These are phyloP conservation scores for Ceratosolen fusciceps DNA, from an alignment of 1,140 invertebrate genomes.

Conservation along the genomic window DNA sequence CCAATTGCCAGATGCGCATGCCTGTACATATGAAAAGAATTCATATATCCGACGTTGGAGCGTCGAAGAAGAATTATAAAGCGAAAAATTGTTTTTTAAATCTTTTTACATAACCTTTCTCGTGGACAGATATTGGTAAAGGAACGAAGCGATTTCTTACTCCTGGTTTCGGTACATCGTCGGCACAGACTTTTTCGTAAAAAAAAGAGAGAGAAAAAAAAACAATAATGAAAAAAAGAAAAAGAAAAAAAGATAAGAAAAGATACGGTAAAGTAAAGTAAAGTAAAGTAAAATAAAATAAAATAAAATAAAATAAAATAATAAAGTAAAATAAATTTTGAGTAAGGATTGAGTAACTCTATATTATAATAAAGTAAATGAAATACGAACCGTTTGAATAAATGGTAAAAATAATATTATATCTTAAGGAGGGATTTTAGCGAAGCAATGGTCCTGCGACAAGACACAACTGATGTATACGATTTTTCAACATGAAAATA, in stretches of 20 bases:
- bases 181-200: constrained; percentile 38
- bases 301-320: too few species aligned
- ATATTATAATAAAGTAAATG: constrained; percentile 49
- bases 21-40: constrained; percentile 37
- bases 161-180: constrained; percentile 47
- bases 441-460: constrained; percentile 68
- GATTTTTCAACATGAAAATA: constrained; percentile 72
- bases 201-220: too few species aligned
- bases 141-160: constrained; percentile 27
- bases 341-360: constrained; percentile 40
- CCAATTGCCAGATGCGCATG: constrained; percentile 31
- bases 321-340: too few species aligned
- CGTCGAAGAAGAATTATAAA: constrained; percentile 8
- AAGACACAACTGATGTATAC: constrained; percentile 72
- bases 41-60: background rate
- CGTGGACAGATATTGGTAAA: constrained; percentile 27
- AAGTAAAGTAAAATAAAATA: too few species aligned
- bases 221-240: too few species aligned
- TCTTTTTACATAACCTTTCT: constrained; percentile 48
- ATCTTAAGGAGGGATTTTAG: constrained; percentile 47
- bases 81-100: constrained; percentile 48
- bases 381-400: constrained; percentile 45
- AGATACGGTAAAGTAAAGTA: too few species aligned
- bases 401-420: constrained; percentile 55
- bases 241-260: too few species aligned